These are phyloP conservation scores for Drepana falcataria DNA, from an alignment of 2,888 invertebrate genomes.

Conservation along the genomic window DNA sequence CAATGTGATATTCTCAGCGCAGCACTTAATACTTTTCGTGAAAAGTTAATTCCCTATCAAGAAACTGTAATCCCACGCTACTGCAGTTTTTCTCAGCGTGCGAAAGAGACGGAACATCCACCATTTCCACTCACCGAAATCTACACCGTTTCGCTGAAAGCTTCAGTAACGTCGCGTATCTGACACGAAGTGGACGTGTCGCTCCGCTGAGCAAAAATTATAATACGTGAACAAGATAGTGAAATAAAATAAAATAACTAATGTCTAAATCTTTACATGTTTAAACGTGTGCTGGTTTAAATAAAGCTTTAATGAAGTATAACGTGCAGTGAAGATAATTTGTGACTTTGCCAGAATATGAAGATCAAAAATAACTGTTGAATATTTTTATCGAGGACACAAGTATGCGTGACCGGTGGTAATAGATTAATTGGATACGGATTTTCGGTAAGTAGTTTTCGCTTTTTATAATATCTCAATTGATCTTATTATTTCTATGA, in stretches of 20 bases:
- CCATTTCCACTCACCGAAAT: slow-evolving; percentile 20
- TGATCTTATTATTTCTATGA: too few relatives aligned
- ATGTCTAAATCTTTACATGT: background rate
- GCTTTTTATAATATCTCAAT: background rate
- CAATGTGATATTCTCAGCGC: too few relatives aligned
- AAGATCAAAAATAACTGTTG: slow-evolving; percentile 41
- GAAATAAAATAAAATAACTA: slow-evolving; percentile 19
- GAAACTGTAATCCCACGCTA: slow-evolving; percentile 1
- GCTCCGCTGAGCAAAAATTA: slow-evolving; percentile 10
- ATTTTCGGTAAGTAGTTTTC: slow-evolving; percentile 7
- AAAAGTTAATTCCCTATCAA: slow-evolving; percentile 8
- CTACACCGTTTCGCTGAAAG: slow-evolving; percentile 24
- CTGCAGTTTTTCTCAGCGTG: slow-evolving; percentile 16
- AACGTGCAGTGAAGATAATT: slow-evolving; percentile 3
- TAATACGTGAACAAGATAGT: slow-evolving; percentile 9
- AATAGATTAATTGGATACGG: slow-evolving; percentile 28
- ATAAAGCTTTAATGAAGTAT: slow-evolving; percentile 13
- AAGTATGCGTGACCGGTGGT: slow-evolving; percentile 22
- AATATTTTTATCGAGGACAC: slow-evolving; percentile 46
- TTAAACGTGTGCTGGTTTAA: background rate
- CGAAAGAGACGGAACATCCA: slow-evolving; percentile 9
- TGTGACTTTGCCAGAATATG: slow-evolving; percentile 33
- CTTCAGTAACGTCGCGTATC: slow-evolving; percentile 29
- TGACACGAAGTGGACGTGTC: slow-evolving; percentile 10
- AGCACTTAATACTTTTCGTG: background rate